These are phyloP conservation scores for Spialia ferax DNA, from an alignment of 2,888 invertebrate genomes.

Conservation along the genomic window DNA sequence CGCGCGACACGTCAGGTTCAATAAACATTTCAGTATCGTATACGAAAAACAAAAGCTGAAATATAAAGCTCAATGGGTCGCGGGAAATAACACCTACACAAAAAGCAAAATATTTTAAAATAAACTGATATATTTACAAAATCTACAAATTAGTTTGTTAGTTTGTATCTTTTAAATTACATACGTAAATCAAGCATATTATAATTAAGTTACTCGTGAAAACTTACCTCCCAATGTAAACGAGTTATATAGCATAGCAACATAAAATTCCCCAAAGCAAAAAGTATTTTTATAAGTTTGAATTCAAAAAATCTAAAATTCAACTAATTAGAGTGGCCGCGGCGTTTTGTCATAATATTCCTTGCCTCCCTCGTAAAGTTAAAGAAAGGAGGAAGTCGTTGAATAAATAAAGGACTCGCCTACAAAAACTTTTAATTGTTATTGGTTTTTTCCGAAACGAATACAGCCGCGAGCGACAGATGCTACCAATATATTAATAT, in stretches of 20 bases:
- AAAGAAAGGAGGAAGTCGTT: constrained; percentile 21
- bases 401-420: constrained; percentile 23
- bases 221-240: too few species aligned
- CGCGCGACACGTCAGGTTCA: constrained; percentile 47
- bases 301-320: constrained; percentile 11
- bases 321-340: constrained; percentile 17
- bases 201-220: too few species aligned
- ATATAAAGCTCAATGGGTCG: background rate
- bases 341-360: constrained; percentile 1
- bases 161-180: too few species aligned
- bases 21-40: constrained; percentile 39
- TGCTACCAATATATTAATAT: constrained; percentile 1
- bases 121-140: background rate
- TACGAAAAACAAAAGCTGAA: constrained; percentile 9
- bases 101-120: background rate
- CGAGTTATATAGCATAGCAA: too few species aligned
- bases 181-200: too few species aligned
- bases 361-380: constrained; percentile 6
- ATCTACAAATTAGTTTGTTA: too few species aligned
- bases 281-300: background rate
- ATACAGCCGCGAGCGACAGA: constrained; percentile 9
- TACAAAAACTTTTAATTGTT: constrained; percentile 24
- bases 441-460: constrained; percentile 21
- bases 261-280: background rate
- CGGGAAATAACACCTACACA: background rate